phyloP scores from a whole-genome alignment of 2,888 invertebrate genomes.

The Andrena chrysosceles region DNA sequence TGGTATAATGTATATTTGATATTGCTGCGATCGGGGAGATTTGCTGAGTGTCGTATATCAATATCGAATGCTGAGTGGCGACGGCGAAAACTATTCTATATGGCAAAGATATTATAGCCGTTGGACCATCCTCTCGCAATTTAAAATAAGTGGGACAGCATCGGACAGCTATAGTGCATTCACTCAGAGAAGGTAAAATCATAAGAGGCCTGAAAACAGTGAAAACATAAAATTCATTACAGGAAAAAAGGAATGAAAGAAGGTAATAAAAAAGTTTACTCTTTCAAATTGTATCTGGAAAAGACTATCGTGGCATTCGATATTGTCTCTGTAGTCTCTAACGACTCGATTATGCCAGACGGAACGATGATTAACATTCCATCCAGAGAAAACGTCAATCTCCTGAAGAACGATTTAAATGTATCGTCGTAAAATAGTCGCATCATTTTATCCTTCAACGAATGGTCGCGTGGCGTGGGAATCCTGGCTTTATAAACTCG shows the following conservation, averaged over 20 bases:
- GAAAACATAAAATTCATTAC: neutral
- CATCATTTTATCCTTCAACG: conserved; percentile 87
- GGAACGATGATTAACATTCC: conserved; percentile 96
- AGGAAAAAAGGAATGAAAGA: neutral
- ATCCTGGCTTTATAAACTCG: conserved; percentile 89
- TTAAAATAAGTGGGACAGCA: conserved; percentile 92
- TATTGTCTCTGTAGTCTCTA: conserved; percentile 87
- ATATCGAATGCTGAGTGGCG: conserved; percentile 94
- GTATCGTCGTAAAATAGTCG: conserved; percentile 96
- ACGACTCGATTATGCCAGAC: conserved; percentile 92
- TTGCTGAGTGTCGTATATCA: conserved; percentile 96
- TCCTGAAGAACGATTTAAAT: conserved; percentile 96
- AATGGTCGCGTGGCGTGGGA: conserved; percentile 87
- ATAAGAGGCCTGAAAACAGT: conserved; percentile 89
- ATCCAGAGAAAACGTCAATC: conserved; percentile 96
- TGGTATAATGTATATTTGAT: conserved; percentile 95
- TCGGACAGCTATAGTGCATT: conserved; percentile 93
- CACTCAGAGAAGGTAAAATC: conserved; percentile 91
- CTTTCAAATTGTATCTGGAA: conserved; percentile 87
- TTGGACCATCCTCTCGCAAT: conserved; percentile 86
- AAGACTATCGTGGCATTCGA: conserved; percentile 88
- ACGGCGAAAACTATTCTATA: conserved; percentile 96
- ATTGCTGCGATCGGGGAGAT: conserved; percentile 91
- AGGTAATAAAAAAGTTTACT: conserved; percentile 83
- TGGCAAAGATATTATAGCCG: conserved; percentile 87